Percentiles rank a stretch among this genome's conserved stretches.
phyloP scores from a whole-genome alignment of 2,797 vertebrate genomes.

The Xenops minutus region DNA sequence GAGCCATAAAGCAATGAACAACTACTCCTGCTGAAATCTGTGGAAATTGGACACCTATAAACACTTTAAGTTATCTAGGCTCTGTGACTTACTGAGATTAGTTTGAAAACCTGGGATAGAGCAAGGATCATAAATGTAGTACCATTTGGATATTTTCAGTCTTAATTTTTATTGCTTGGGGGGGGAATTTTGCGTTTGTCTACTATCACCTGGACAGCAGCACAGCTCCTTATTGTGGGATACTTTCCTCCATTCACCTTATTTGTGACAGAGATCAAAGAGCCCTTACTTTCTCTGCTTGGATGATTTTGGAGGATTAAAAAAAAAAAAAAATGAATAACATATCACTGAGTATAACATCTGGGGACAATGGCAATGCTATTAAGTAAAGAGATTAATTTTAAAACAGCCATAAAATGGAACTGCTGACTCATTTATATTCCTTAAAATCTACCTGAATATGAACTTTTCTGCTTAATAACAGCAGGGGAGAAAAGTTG shows the following conservation, averaged over 20 bases:
- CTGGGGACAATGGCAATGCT: not conserved
- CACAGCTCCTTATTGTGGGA: not conserved
- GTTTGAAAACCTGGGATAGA: not conserved
- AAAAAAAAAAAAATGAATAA: not conserved
- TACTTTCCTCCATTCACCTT: not conserved
- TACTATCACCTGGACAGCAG: not conserved
- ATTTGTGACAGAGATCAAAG: not conserved
- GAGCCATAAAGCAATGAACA: not conserved
- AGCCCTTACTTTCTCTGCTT: not conserved
- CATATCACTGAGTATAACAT: not conserved
- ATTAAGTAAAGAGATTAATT: not conserved
- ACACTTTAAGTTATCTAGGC: no score
- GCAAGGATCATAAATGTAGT: not conserved
- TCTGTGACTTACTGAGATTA: not conserved
- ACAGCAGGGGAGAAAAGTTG: not conserved
- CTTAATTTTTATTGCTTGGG: not conserved
- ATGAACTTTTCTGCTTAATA: not conserved
- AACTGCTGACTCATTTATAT: not conserved
- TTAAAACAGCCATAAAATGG: not conserved
- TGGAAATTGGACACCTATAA: rapidly evolving
- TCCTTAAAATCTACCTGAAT: not conserved
- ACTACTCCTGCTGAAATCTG: not conserved
- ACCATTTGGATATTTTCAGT: not conserved
- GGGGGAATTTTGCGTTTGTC: not conserved
- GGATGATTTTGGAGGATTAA: not conserved